These are phyloP conservation scores for Microchirus variegatus DNA, from an alignment of 2,797 vertebrate species.

Conservation along the genomic window DNA sequence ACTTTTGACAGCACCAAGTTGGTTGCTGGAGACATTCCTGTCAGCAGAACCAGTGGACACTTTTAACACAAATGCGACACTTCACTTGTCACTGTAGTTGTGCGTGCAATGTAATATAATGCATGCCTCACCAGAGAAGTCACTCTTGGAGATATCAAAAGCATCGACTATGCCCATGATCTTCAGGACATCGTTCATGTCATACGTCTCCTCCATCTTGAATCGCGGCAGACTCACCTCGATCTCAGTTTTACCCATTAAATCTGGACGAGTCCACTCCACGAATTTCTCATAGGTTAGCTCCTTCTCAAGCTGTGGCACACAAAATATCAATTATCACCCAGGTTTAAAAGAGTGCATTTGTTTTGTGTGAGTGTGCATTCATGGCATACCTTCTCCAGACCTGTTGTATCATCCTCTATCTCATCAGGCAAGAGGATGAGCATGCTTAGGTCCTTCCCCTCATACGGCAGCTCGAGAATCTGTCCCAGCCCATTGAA, in stretches of 20 bases:
- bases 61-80: not conserved
- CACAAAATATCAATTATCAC: no score
- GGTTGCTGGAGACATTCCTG: constrained; percentile 81
- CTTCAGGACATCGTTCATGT: constrained; percentile 78
- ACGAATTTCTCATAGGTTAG: constrained; percentile 75
- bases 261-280: constrained; percentile 17
- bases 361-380: not conserved
- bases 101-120: no score
- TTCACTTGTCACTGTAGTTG: no score
- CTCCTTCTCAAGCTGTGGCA: constrained; percentile 1
- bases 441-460: constrained; percentile 86
- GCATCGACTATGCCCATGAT: constrained; percentile 87
- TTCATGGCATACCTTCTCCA: constrained; percentile 1
- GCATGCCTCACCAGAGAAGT: constrained; percentile 31
- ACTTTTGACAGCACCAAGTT: constrained; percentile 86
- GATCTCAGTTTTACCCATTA: not conserved
- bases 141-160: constrained; percentile 67
- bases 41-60: not conserved
- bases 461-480: constrained; percentile 21
- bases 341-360: not conserved
- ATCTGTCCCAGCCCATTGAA: not conserved
- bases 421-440: constrained; percentile 84
- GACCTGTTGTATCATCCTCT: constrained; percentile 79
- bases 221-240: constrained; percentile 79
- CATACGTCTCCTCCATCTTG: constrained; percentile 83